Base-by-base conservation (phyloP, 2,888 invertebrate genomes). In the Agrypnus murinus region DNA sequence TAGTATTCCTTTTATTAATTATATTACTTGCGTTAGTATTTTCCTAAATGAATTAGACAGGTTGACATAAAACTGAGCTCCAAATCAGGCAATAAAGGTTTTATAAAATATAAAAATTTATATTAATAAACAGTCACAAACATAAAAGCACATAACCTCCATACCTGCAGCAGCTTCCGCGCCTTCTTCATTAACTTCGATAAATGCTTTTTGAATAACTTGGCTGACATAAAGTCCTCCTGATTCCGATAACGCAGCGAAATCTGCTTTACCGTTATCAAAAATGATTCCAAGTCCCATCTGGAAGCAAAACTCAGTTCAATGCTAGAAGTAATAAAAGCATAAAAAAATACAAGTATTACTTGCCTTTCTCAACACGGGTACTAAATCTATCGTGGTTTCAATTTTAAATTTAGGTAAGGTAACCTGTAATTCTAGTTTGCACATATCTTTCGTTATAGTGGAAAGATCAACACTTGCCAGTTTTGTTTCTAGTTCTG, bases 141-240 rank as follows among this genome's bases (percentile, higher is more conserved):
- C n/a, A n/a, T n/a, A n/a, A n/a, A n/a, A n/a, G 93, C n/a, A n/a
- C n/a, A n/a, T n/a, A n/a, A n/a, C n/a, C n/a, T n/a, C 93, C 63
- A 95, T 94, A 12, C 93, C 95, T 2, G 95, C 94, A 43, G 95
- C 92, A 0, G 94, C 93, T 81, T 95, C 95, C 1, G 94, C 93
- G 0, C 96, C 96, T 80, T 95, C 93, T 82, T 96, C 96, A 82
- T 95, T 93, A 0, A 96, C 93, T 80, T 94, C 93, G 77, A 96
- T 92, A 80, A 92, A 94, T 0, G 95, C 93, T 82, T 96, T 96
- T 81, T 96, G 96, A 0, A 95, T 83, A 2, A 92, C 92, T 81
- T 93, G 90, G 46, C 90, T 90, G 2, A 96, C 92, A 65, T 80
- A 85, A 15, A 96, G 82, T 65, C 87, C 86, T 0, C 83, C 62